phyloP scores from a whole-genome alignment of 2,797 vertebrate species.

The Cyclura pinguis region DNA sequence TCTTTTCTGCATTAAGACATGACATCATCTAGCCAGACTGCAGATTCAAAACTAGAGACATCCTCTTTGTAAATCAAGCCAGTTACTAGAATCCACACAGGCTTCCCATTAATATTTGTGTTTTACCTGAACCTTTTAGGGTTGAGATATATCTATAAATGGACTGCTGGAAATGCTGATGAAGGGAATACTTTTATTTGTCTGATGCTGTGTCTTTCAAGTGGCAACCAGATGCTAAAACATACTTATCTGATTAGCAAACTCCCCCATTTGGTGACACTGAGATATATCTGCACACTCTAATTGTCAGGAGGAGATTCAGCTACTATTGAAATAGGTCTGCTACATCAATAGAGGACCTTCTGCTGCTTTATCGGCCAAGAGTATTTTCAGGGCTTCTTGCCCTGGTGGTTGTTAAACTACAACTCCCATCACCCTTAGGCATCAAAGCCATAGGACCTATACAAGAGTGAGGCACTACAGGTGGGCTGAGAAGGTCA shows the following conservation, averaged over 20 bases:
- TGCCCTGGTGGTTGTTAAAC: too few relatives aligned
- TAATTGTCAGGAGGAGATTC: slow-evolving; percentile 34
- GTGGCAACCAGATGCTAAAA: slow-evolving; percentile 44
- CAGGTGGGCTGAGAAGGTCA: too few relatives aligned
- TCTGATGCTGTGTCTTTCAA: slow-evolving; percentile 35
- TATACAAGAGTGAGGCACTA: too few relatives aligned
- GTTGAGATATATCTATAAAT: slow-evolving; percentile 20
- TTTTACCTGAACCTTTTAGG: slow-evolving; percentile 25
- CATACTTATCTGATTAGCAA: slow-evolving; percentile 30
- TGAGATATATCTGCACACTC: slow-evolving; percentile 13
- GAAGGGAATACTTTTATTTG: slow-evolving; percentile 32
- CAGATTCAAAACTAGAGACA: slow-evolving; percentile 34
- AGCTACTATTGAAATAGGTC: slow-evolving; percentile 16
- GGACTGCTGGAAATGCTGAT: slow-evolving; percentile 8
- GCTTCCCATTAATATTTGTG: background rate
- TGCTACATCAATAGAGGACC: background rate
- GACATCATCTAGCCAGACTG: slow-evolving; percentile 15
- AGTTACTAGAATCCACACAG: slow-evolving; percentile 33
- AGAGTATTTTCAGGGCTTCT: background rate
- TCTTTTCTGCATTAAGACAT: background rate
- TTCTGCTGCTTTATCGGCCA: background rate
- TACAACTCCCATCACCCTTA: background rate
- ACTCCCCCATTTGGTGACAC: background rate
- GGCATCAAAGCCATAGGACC: too few relatives aligned
- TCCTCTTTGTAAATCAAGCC: slow-evolving; percentile 30